A percentile compares a stretch with the other conserved stretches of the same genome.
Evolutionary conservation across 1,140 invertebrate genomes (phyloP).

Genomic region (Eumaeus atala): DNA sequence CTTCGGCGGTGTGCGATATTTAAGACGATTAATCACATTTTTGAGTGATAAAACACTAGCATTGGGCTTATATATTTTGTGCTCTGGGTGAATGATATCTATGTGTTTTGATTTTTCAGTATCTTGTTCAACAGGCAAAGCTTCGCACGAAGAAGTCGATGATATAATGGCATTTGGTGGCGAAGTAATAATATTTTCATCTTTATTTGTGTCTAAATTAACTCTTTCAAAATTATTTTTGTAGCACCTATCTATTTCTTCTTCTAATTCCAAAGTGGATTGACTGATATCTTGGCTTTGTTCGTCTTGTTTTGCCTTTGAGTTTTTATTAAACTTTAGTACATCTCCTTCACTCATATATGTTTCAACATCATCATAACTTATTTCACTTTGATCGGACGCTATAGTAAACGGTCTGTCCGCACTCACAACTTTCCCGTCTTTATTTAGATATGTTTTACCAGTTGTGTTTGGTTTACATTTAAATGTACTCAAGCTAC

Average conservation of each 20-base stretch:
- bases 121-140: slow-evolving; percentile 47
- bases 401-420: slow-evolving; percentile 82
- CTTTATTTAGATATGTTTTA: slow-evolving; percentile 72
- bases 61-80: slow-evolving; percentile 83
- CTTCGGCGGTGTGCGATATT: slow-evolving; percentile 55
- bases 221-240: slow-evolving; percentile 67
- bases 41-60: slow-evolving; percentile 65
- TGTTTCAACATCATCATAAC: slow-evolving; percentile 75
- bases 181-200: slow-evolving; percentile 45
- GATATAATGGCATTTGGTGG: slow-evolving; percentile 59
- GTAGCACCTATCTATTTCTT: slow-evolving; percentile 70
- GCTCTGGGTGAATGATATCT: slow-evolving; percentile 79
- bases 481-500: slow-evolving; percentile 56
- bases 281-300: slow-evolving; percentile 70
- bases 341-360: slow-evolving; percentile 69
- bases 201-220: slow-evolving; percentile 55
- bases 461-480: slow-evolving; percentile 66
- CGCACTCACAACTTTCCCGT: slow-evolving; percentile 71
- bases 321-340: slow-evolving; percentile 75
- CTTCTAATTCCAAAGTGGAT: slow-evolving; percentile 68
- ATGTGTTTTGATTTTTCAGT: slow-evolving; percentile 58
- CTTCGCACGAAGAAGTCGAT: slow-evolving; percentile 68
- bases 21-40: slow-evolving; percentile 67
- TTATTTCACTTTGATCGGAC: slow-evolving; percentile 77
- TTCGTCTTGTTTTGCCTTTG: slow-evolving; percentile 58